Evolutionary conservation across 2,113 vertebrate species (phyloP), one percentile per base, ranked within the genome.

Genomic region (Stegastes partitus): DNA sequence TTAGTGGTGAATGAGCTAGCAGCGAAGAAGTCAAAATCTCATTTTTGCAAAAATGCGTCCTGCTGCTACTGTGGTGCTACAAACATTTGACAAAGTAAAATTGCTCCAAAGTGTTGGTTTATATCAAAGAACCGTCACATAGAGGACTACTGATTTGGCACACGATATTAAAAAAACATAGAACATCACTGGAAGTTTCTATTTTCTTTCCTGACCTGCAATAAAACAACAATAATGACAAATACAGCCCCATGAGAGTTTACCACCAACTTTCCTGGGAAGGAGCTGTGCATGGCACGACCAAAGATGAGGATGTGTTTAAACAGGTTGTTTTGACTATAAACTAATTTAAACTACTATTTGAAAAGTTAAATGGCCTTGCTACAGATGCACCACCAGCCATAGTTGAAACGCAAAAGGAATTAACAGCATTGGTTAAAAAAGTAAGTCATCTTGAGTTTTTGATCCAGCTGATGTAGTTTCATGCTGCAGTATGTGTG

Each of bases 401-500:
- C 3, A 62, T 6, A 4, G 25, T 58, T 59, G 42, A 55, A 14
- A 0, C 6, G 1, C 68, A 58, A 70, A 58, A 47, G 6, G 39
- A 8, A 15, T 71, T 34, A 2, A 70, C 26, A 58, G 25, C 28
- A 37, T 37, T 61, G 9, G 26, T 37, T 25, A 51, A 25, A 61
- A 61, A 61, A 12, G 3, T 51, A 51, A 39, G 26, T 23, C 19
- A 10, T 19, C 44, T 31, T 28, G 16, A 25, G 34, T 49, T 26
- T n/a, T 59, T 0, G 2, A 39, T 39, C 56, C 44, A 23, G 31
- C 15, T 14, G 15, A 61, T 14, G 23, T 72, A 37, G 3, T 37
- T 51, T 21, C 39, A 51, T n/a, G n/a, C n/a, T n/a, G n/a, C 28
- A 72, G 1, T 23, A 6, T 19, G 16, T 72, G 57, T 71, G 68